Percentiles rank a stretch among this genome's conserved stretches.
phyloP scores from a whole-genome alignment of 2,797 vertebrate species.

The Scarus forsteni region DNA sequence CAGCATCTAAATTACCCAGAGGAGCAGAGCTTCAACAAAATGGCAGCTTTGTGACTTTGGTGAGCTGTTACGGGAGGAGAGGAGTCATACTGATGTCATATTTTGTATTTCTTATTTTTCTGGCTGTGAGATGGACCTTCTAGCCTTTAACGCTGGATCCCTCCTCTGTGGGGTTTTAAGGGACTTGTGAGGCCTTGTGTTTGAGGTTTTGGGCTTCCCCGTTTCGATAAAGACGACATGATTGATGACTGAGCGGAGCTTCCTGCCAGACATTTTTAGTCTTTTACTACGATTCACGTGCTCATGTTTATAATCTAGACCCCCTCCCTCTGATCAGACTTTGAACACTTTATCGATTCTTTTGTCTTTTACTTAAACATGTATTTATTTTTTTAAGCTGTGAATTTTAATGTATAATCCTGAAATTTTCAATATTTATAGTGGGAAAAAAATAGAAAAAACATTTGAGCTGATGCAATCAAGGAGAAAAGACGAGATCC shows the following conservation, averaged over 20 bases:
- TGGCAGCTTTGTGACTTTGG: not conserved
- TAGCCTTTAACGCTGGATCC: constrained; percentile 30
- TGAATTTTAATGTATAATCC: constrained; percentile 75
- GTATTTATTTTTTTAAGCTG: constrained; percentile 68
- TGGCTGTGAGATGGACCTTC: constrained; percentile 62
- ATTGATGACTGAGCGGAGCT: constrained; percentile 47
- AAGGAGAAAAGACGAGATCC: constrained; percentile 74
- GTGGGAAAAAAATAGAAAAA: constrained; percentile 55
- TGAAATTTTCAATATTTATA: constrained; percentile 75
- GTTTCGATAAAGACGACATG: constrained; percentile 40
- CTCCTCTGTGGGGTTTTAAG: constrained; percentile 16
- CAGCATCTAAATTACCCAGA: not conserved
- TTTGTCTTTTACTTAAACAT: constrained; percentile 46
- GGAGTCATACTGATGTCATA: constrained; percentile 62
- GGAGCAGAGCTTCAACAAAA: not conserved
- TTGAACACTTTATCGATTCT: constrained; percentile 43
- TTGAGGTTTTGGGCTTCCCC: constrained; percentile 25
- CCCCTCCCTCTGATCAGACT: constrained; percentile 32
- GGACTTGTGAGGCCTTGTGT: constrained; percentile 31
- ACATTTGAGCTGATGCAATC: constrained; percentile 77
- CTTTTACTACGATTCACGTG: constrained; percentile 38
- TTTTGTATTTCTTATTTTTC: constrained; percentile 39
- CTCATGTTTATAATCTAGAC: constrained; percentile 61
- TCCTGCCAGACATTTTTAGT: constrained; percentile 61
- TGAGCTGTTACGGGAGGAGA: not conserved